Base-by-base conservation (phyloP, 2,113 vertebrate genomes). In the Turdus rufiventris region DNA sequence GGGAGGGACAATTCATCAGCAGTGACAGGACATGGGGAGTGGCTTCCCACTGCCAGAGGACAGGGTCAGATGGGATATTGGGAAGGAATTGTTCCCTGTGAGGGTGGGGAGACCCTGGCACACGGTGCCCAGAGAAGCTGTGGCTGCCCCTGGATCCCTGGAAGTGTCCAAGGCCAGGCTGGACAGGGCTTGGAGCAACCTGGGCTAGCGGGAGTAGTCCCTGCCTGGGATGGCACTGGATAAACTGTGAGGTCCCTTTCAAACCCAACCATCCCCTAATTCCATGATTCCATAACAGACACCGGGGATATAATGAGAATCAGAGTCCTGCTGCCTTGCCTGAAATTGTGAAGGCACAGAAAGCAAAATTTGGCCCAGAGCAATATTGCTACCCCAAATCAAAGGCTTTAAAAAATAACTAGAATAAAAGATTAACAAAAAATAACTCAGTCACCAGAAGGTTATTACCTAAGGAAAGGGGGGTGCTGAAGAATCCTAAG, bases 181-280 rank as follows among this genome's bases (percentile, higher is more conserved):
- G 77, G 36, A 66, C 0, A 0, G 36, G 23, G 12, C 18, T 38
- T 36, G 85, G 61, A 67, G 47, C 16, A 12, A 0, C 11, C 11
- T 61, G 54, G 40, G 16, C 0, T 0, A 1, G 38, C 34, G 61
- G n/a, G 1, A 67, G 11, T 4, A 53, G 28, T 47, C 54, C n/a
- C 38, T 74, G 38, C 24, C 43, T n/a, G 18, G 18, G 6, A 7
- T 29, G 45, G 29, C 0, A 43, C 8, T 11, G 21, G 15, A 33
- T 45, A 7, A 1, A 5, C 8, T 61, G 16, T 18, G 6, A 31
- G 11, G 21, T 47, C 47, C 5, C 47, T 45, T 40, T n/a, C 25
- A 53, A 26, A 16, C 6, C 54, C 54, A 67, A 68, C 17, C 28
- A 51, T 8, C 3, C n/a, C 34, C 6, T 24, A 5, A 12, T 61